Percentiles rank a stretch among this genome's conserved stretches.
Evolutionary conservation across 1,140 invertebrate genomes (phyloP).

Genomic region (Luehdorfia chinensis): DNA sequence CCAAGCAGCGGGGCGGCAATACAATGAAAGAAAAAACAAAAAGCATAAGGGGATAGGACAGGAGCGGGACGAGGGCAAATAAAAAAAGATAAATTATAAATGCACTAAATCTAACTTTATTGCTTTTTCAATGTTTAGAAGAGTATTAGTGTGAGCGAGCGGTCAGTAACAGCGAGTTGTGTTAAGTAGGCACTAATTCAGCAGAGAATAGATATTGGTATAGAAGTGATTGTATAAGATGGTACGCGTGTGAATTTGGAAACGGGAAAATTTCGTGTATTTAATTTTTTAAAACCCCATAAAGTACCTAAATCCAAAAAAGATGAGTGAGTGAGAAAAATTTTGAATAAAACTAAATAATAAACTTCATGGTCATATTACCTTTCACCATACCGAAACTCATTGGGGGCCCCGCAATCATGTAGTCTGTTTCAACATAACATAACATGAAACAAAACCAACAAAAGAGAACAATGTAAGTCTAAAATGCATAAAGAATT

Average conservation of each 20-base stretch:
- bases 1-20: conserved; percentile 71
- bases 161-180: conserved; percentile 41
- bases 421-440: conserved; percentile 82
- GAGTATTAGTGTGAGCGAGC: conserved; percentile 55
- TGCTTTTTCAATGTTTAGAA: conserved; percentile 9
- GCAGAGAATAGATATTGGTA: conserved; percentile 27
- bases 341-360: conserved; percentile 60
- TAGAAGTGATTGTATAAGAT: conserved; percentile 39
- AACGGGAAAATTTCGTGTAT: conserved; percentile 44
- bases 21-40: conserved; percentile 74
- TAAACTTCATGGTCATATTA: conserved; percentile 75
- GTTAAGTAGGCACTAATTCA: conserved; percentile 63
- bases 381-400: conserved; percentile 88
- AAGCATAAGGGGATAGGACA: conserved; percentile 69
- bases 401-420: conserved; percentile 84
- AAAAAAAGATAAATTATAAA: conserved; percentile 45
- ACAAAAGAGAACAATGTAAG: conserved; percentile 60
- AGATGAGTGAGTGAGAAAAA: conserved; percentile 47
- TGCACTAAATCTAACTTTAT: conserved; percentile 45
- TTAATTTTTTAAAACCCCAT: conserved; percentile 46
- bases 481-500: conserved; percentile 54
- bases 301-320: conserved; percentile 57
- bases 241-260: conserved; percentile 41
- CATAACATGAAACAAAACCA: conserved; percentile 81
- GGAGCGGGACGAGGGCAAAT: conserved; percentile 53